Conservation (phyloP, 2,888 invertebrate genomes). For the Athalia circularis region DNA sequence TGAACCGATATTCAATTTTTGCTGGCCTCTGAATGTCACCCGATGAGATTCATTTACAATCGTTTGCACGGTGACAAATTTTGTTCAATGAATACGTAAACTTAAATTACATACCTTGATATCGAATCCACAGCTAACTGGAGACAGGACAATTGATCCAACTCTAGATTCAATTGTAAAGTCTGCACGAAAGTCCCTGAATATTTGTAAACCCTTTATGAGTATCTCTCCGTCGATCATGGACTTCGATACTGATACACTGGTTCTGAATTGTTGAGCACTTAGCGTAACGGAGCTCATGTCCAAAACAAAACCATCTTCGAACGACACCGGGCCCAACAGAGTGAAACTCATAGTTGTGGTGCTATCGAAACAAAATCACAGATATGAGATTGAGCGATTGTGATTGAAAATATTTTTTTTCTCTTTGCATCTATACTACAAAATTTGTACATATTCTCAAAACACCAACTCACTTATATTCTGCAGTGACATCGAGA, state of each 20-base stretch:
- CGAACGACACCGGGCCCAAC: constrained; percentile 29
- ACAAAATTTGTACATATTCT: not conserved
- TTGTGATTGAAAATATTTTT: not conserved
- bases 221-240: not conserved
- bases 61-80: no score
- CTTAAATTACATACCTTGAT: not conserved
- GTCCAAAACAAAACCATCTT: constrained; percentile 36
- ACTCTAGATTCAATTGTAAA: constrained; percentile 19
- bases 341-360: constrained; percentile 2
- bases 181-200: constrained; percentile 31
- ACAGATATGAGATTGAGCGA: not conserved
- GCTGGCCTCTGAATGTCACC: not conserved
- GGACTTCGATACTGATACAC: not conserved
- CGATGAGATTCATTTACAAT: not conserved
- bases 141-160: not conserved
- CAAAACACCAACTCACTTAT: constrained; percentile 34
- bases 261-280: not conserved
- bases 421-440: not conserved
- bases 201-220: not conserved
- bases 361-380: constrained; percentile 6
- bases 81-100: not conserved
- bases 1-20: no score
- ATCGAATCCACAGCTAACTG: not conserved
- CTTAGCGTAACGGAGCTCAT: not conserved
- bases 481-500: constrained; percentile 6